Conservation (phyloP, 2,888 invertebrate genomes). For the Ceriagrion tenellum region DNA sequence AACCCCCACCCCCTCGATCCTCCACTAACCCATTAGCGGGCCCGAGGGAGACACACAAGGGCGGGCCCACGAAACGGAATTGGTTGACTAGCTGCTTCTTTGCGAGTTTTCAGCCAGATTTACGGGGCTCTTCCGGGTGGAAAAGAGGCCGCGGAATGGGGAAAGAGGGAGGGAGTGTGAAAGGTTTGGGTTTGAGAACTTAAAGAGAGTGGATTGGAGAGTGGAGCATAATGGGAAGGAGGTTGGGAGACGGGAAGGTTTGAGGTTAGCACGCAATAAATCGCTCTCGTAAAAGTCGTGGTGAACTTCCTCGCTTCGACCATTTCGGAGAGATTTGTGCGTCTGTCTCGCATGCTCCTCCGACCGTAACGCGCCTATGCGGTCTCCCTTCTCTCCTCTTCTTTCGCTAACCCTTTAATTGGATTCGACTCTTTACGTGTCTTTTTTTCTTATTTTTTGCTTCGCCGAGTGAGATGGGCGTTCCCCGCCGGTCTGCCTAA, state of each 20-base stretch:
- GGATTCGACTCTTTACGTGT: not conserved
- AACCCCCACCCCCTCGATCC: no score
- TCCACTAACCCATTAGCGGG: not conserved
- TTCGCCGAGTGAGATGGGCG: not conserved
- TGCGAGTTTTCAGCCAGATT: not conserved
- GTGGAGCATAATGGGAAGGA: not conserved
- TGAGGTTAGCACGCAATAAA: constrained; percentile 18
- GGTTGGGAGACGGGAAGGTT: not conserved
- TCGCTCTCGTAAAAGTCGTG: constrained; percentile 2
- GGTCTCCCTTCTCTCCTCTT: not conserved
- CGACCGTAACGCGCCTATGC: not conserved
- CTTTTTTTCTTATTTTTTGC: not conserved
- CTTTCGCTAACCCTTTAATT: constrained; percentile 10
- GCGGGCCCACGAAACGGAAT: not conserved
- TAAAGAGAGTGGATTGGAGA: not conserved
- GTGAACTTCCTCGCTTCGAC: not conserved
- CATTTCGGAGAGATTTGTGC: not conserved
- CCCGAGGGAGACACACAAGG: not conserved
- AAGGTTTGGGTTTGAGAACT: not conserved
- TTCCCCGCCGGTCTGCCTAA: not conserved
- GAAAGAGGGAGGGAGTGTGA: not conserved
- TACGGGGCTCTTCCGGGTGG: not conserved
- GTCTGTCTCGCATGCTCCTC: not conserved
- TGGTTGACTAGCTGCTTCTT: not conserved
- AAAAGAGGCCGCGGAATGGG: not conserved